A percentile compares a stretch with the other conserved stretches of the same genome.
These are phyloP conservation scores for Encarsia formosa DNA, from an alignment of 2,888 invertebrate species.

Conservation along the genomic window DNA sequence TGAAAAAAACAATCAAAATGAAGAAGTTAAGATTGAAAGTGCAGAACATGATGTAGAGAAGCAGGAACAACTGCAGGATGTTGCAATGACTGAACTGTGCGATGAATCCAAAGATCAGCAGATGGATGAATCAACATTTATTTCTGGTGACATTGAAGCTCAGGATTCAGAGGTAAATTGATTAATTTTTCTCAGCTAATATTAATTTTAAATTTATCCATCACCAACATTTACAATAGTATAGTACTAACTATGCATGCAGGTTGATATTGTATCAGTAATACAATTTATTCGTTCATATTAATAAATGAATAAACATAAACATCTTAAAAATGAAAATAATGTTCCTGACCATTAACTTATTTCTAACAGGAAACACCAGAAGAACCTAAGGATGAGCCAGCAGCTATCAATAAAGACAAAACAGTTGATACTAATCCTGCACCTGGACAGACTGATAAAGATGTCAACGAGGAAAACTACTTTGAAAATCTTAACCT, in stretches of 20 bases:
- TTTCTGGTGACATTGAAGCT: no score
- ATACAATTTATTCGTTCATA: background rate
- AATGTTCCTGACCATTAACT: slow-evolving; percentile 6
- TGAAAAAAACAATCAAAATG: no score
- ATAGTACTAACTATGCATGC: no score
- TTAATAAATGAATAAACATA: background rate
- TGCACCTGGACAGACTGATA: slow-evolving; percentile 17
- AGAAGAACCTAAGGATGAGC: no score
- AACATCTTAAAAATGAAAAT: background rate
- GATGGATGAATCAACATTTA: no score
- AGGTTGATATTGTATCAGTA: background rate
- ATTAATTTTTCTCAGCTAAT: background rate
- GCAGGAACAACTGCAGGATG: no score
- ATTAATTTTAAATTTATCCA: background rate
- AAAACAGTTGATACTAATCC: background rate
- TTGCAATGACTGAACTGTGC: no score
- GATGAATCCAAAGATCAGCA: no score
- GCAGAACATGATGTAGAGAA: no score
- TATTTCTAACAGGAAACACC: no score
- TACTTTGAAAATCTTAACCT: slow-evolving; percentile 48
- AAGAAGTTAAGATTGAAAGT: no score
- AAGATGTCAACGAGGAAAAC: slow-evolving; percentile 43
- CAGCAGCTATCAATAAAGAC: background rate
- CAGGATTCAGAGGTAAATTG: slow-evolving; percentile 6
- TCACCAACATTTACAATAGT: background rate